phyloP scores from a whole-genome alignment of 2,888 invertebrate species.

The Suillia variegata region DNA sequence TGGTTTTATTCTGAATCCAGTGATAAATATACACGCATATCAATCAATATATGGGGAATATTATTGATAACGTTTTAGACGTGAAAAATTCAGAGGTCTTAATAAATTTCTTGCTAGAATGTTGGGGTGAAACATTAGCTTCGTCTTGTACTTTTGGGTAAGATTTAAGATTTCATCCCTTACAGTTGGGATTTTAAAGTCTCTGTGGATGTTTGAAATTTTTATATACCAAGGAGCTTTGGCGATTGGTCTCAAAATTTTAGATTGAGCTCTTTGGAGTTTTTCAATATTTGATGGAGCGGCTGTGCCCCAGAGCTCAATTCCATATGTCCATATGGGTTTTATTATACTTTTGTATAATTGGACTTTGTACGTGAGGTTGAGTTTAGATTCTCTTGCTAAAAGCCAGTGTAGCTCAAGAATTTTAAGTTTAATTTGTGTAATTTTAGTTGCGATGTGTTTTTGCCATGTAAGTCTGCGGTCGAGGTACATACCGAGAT shows the following conservation, averaged over 20 bases:
- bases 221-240: not conserved
- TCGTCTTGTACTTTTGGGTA: no score
- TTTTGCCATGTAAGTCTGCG: slow-evolving; percentile 4
- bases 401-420: not conserved
- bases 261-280: slow-evolving; percentile 16
- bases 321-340: slow-evolving; percentile 8
- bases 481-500: not conserved
- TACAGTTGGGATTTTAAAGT: no score
- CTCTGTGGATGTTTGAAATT: not conserved
- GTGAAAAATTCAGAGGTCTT: no score
- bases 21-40: no score
- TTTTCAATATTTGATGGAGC: slow-evolving; percentile 17
- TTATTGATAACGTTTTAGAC: no score
- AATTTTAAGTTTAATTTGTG: not conserved
- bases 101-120: no score
- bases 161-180: no score
- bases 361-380: not conserved
- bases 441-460: not conserved
- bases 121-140: no score
- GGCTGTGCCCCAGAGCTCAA: slow-evolving; percentile 7
- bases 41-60: no score
- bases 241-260: slow-evolving; percentile 14
- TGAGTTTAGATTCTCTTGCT: not conserved
- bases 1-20: no score
- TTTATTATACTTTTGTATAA: slow-evolving; percentile 1